A percentile compares a stretch with the other conserved stretches of the same genome.
Conservation (phyloP, 2,888 invertebrate species). For the Alloscopus bannaensis region DNA sequence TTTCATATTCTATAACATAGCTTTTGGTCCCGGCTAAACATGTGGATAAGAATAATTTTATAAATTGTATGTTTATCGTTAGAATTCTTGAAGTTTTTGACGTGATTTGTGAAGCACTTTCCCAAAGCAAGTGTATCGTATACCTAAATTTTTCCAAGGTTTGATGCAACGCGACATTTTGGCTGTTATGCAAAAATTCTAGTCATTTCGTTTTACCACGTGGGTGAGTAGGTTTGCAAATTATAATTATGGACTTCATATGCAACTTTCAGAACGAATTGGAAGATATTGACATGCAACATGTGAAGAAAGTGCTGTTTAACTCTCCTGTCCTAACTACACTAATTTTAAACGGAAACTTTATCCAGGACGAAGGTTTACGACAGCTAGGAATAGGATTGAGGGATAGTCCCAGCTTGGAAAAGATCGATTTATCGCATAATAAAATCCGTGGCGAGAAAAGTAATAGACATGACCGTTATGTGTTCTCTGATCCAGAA, state of each 20-base stretch:
- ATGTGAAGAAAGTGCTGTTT: slow-evolving; percentile 75
- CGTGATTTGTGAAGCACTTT: slow-evolving; percentile 45
- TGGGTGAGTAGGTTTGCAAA: too few species aligned
- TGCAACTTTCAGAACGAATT: slow-evolving; percentile 77
- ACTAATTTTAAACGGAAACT: slow-evolving; percentile 78
- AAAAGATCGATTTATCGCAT: slow-evolving; percentile 78
- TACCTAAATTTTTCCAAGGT: slow-evolving; percentile 60
- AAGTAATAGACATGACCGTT: slow-evolving; percentile 73
- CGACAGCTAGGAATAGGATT: slow-evolving; percentile 75
- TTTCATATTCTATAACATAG: too few species aligned
- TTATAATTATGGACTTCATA: slow-evolving; percentile 75
- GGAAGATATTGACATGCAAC: slow-evolving; percentile 76
- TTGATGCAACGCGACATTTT: background rate
- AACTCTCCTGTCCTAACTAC: slow-evolving; percentile 75
- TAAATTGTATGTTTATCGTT: background rate
- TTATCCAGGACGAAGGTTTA: slow-evolving; percentile 76
- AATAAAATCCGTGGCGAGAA: slow-evolving; percentile 77
- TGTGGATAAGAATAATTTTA: background rate
- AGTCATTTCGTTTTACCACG: slow-evolving; percentile 66
- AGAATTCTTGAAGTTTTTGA: slow-evolving; percentile 56
- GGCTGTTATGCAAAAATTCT: too few species aligned
- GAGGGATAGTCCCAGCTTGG: slow-evolving; percentile 76
- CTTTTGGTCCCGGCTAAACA: too few species aligned
- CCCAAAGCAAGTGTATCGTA: slow-evolving; percentile 25
- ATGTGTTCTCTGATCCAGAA: background rate